phyloP scores from a whole-genome alignment of 1,140 invertebrate species.

The Drosophila lacertosa region DNA sequence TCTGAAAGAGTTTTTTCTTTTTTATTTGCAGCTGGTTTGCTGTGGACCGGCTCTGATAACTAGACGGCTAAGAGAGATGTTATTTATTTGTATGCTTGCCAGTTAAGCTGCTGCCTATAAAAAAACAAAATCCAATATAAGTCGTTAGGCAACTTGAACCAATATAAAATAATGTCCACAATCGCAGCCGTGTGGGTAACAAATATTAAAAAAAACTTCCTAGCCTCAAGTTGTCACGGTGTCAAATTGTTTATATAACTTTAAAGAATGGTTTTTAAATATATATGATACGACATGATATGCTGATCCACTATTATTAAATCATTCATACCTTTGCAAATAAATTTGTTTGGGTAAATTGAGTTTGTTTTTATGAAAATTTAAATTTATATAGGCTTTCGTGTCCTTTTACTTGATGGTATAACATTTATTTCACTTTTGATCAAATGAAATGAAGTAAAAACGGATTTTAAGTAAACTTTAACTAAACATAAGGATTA shows the following conservation, averaged over 20 bases:
- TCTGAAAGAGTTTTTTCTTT: not conserved
- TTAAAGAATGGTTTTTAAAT: not conserved
- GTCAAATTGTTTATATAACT: not conserved
- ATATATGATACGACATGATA: not conserved
- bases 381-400: too few relatives aligned
- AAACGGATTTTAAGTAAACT: too few relatives aligned
- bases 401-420: too few relatives aligned
- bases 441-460: too few relatives aligned
- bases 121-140: slow-evolving; percentile 74
- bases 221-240: not conserved
- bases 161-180: slow-evolving; percentile 69
- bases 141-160: slow-evolving; percentile 68
- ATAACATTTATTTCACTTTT: too few relatives aligned
- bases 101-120: slow-evolving; percentile 65
- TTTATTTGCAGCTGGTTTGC: not conserved
- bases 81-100: slow-evolving; percentile 72
- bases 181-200: slow-evolving; percentile 37
- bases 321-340: not conserved
- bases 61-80: slow-evolving; percentile 58
- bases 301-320: not conserved
- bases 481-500: too few relatives aligned
- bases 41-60: slow-evolving; percentile 40
- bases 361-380: too few relatives aligned
- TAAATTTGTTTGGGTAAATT: too few relatives aligned
- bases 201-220: not conserved